Evolutionary conservation across 2,113 vertebrate genomes (phyloP), one percentile per base, ranked within the genome.

Genomic region (Cricetomys ansorgei): DNA sequence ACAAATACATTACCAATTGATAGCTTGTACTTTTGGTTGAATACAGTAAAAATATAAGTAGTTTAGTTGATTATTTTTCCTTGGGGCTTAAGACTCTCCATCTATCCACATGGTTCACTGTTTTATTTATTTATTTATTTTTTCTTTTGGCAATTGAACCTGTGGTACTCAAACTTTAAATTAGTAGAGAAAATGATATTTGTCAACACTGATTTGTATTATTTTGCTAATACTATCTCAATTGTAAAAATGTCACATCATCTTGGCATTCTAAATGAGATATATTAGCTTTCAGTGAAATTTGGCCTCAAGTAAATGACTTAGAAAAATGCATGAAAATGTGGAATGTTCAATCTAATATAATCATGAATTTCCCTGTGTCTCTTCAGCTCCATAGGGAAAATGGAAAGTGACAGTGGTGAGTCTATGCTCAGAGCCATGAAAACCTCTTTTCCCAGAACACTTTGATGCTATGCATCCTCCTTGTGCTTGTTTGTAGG

Each of bases 261-360:
- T 48, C 37, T 80, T 93, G 65, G 69, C 84, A 89, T 79, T 27
- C 50, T 88, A 88, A 92, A 93, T 95, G 73, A 96, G 64, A 94
- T 94, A 76, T 29, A 95, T 94, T 92, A 89, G 29, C 25, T 92
- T 96, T 90, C 77, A 45, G 91, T 89, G 55, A 96, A 96, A 89
- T 93, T 11, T 94, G 10, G 91, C 70, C 81, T 93, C 85, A 93
- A 92, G 57, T 92, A 97, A 97, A 93, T 96, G 70, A 77, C 43
- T 92, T 79, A 88, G 75, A 90, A 94, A 97, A 97, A 90, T 88
- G 57, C 84, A 96, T 97, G 88, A 84, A 94, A 89, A 85, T 90
- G 57, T 90, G 31, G 53, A 90, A 90, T 85, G n/a, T 23, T 92
- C n/a, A 65, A 95, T 64, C 17, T 62, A 94, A 80, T 59, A 43